Evolutionary conservation across 2,797 vertebrate genomes (phyloP).

Genomic region (Ceryle rudis): DNA sequence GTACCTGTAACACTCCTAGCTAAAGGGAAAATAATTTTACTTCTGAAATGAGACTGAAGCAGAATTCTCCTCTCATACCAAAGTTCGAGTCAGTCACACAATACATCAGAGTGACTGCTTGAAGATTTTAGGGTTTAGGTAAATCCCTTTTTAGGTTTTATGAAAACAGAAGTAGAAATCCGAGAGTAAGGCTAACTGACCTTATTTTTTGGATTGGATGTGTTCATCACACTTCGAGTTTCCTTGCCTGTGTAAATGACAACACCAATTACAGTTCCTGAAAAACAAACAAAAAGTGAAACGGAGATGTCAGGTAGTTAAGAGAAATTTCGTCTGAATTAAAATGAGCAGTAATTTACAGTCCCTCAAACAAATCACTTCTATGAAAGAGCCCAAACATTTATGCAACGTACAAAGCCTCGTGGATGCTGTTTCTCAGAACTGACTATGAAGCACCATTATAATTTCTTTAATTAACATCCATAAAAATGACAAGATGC

Average conservation of each 20-base stretch:
- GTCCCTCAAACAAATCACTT: neutral
- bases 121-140: neutral
- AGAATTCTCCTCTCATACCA: neutral
- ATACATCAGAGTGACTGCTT: neutral
- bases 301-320: neutral
- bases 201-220: constrained; percentile 96
- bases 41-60: neutral
- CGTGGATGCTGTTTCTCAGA: neutral
- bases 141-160: neutral
- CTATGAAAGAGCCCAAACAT: neutral
- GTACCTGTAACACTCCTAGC: neutral
- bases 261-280: constrained; percentile 97
- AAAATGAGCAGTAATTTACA: neutral
- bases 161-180: neutral
- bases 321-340: neutral
- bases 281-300: constrained; percentile 67
- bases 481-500: neutral
- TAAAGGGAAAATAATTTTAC: neutral
- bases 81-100: neutral
- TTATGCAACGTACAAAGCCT: neutral
- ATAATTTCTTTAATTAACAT: neutral
- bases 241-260: constrained; percentile 99
- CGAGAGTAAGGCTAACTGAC: constrained; percentile 73
- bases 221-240: constrained; percentile 96
- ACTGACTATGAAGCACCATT: neutral